phyloP scores from a whole-genome alignment of 2,797 vertebrate species.

The Spea hammondii region DNA sequence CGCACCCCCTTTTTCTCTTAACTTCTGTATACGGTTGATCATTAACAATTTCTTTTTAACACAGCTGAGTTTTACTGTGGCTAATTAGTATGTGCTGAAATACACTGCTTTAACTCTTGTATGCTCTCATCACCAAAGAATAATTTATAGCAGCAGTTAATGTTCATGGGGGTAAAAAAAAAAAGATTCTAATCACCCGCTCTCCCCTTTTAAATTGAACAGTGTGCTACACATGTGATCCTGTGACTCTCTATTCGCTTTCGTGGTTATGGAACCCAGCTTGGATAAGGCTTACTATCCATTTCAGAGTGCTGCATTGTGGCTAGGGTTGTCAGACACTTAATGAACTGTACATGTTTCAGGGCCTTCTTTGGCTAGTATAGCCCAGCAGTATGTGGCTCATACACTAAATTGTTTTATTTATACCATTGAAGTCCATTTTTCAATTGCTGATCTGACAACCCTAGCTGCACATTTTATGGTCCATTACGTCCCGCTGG shows the following conservation, averaged over 20 bases:
- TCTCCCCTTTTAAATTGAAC: constrained; percentile 7
- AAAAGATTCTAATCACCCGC: neutral
- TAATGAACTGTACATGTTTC: no score
- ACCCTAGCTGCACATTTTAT: no score
- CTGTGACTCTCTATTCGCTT: constrained; percentile 29
- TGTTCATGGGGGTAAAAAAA: constrained; percentile 17
- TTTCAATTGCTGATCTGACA: no score
- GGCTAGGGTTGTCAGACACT: no score
- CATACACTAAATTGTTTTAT: no score
- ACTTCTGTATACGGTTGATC: constrained; percentile 56
- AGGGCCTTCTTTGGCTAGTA: no score
- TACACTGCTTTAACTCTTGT: constrained; percentile 64
- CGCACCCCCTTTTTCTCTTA: neutral
- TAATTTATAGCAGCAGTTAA: constrained; percentile 61
- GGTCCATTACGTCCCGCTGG: no score
- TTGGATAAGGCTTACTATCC: neutral
- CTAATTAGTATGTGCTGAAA: constrained; percentile 71
- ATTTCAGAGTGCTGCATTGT: neutral
- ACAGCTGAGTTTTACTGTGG: constrained; percentile 70
- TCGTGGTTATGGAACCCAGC: neutral
- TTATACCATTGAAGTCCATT: no score
- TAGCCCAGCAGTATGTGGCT: no score
- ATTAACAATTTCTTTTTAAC: constrained; percentile 75
- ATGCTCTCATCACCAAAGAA: constrained; percentile 69
- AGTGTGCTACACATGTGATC: constrained; percentile 21